A percentile compares a stretch with the other conserved stretches of the same genome.
Evolutionary conservation across 1,140 invertebrate species (phyloP).

Genomic region (Drosophila nebulosa): DNA sequence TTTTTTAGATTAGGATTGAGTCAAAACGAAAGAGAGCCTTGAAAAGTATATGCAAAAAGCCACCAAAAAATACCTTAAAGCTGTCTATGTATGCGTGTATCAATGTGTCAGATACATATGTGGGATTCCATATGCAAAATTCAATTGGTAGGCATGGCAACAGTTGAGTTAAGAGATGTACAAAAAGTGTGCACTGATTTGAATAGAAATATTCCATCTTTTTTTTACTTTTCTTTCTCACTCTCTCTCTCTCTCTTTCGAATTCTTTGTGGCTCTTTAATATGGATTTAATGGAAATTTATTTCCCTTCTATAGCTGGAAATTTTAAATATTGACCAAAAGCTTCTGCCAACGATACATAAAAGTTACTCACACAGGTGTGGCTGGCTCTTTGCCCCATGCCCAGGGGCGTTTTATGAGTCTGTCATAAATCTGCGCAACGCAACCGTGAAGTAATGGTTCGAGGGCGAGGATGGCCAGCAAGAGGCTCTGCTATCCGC

Average conservation of each 20-base stretch:
- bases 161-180: background rate
- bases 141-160: background rate
- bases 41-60: background rate
- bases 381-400: slow-evolving; percentile 8
- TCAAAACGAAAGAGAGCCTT: slow-evolving; percentile 26
- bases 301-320: background rate
- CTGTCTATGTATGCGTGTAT: background rate
- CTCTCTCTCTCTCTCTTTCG: background rate
- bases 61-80: slow-evolving; percentile 5
- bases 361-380: slow-evolving; percentile 27
- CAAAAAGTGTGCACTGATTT: slow-evolving; percentile 2
- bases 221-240: no score
- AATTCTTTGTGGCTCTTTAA: background rate
- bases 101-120: background rate
- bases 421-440: slow-evolving; percentile 53
- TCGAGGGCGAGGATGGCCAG: background rate
- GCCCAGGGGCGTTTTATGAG: slow-evolving; percentile 36
- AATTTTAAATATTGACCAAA: slow-evolving; percentile 19
- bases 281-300: background rate
- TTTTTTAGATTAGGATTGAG: slow-evolving; percentile 39
- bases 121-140: background rate
- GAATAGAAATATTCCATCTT: slow-evolving; percentile 20
- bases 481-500: slow-evolving; percentile 6
- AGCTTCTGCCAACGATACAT: slow-evolving; percentile 37
- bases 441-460: background rate